Base-by-base conservation (phyloP, 2,888 invertebrate genomes). In the Folsomia manolachei region DNA sequence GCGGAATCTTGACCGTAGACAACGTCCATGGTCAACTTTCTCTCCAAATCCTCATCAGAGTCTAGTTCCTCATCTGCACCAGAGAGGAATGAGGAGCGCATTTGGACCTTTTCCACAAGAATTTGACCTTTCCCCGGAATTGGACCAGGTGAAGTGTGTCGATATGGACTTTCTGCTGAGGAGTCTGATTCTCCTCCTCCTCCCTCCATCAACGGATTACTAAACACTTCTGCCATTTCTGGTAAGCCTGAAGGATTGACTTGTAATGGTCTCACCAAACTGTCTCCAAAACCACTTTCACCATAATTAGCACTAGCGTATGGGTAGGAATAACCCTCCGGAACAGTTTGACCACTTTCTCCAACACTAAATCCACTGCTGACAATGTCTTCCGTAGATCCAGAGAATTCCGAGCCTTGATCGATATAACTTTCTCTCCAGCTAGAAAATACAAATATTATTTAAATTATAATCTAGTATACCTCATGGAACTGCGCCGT, bases 391-490 rank as follows among this genome's bases (percentile, higher is more conserved):
- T 79, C 77, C 1, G 78, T 73, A 23, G 79, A 79, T 4, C 75
- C 77, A 7, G 78, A 78, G 69, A 69, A 75, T 52, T 79, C 78
- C 21, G 78, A 78, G 53, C 76, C 74, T 68, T 78, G 79, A 65
- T 81, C 81, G 67, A 78, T 80, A 72, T 81, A 81, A 66, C 79
- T 80, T 69, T 78, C 78, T 21, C 78, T 67, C 78, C 78, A 78
- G 56, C 73, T n/a, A n/a, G n/a, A n/a, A n/a, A n/a, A n/a, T n/a
- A n/a, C n/a, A n/a, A n/a, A n/a, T n/a, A n/a, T n/a, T n/a, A n/a
- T n/a, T n/a, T 71, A 25, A 77, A 73, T 53, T 77, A 52, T 52
- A 11, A 52, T 14, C 18, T 14, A 52, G 18, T 14, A 52, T 11
- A 18, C 11, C 52, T 52, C 18, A 14, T 14, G 52, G 52, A 11